A percentile compares a stretch with the other conserved stretches of the same genome.
phyloP scores from a whole-genome alignment of 2,888 invertebrate species.

The Noctua fimbriata region DNA sequence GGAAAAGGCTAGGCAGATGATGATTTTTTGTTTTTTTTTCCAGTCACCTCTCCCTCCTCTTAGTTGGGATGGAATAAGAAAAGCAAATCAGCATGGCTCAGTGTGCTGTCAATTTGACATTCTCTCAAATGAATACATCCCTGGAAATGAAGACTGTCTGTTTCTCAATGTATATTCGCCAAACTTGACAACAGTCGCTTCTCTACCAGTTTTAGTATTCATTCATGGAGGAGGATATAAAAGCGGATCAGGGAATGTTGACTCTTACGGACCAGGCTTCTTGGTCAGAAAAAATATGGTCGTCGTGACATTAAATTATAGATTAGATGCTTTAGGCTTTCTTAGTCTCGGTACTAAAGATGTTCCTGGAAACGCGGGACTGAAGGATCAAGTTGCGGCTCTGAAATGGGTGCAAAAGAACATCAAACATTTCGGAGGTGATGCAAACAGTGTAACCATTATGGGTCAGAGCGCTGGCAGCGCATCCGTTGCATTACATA shows the following conservation, averaged over 20 bases:
- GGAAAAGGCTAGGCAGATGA: no score
- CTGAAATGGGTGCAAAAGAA: conserved; percentile 43
- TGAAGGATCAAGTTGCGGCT: conserved; percentile 45
- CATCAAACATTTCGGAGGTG: conserved; percentile 38
- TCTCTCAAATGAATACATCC: neutral
- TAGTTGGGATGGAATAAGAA: conserved; percentile 29
- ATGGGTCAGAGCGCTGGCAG: conserved; percentile 47
- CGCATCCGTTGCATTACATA: conserved; percentile 32
- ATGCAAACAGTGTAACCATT: conserved; percentile 28
- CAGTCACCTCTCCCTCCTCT: conserved; percentile 30
- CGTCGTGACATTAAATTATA: conserved; percentile 41
- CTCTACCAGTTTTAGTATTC: conserved; percentile 32
- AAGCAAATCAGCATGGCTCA: conserved; percentile 35
- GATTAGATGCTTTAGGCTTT: conserved; percentile 45
- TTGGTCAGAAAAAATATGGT: neutral
- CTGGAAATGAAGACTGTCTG: conserved; percentile 46
- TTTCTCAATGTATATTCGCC: conserved; percentile 48
- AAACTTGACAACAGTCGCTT: conserved; percentile 4
- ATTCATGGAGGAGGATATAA: conserved; percentile 35
- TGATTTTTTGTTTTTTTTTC: neutral
- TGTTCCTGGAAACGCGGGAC: conserved; percentile 43
- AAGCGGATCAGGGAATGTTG: conserved; percentile 36
- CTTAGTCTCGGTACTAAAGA: conserved; percentile 27
- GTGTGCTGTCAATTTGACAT: conserved; percentile 24
- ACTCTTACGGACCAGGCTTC: conserved; percentile 27